Conservation (phyloP, 2,797 vertebrate species). For the Neopelma chrysocephalum region DNA sequence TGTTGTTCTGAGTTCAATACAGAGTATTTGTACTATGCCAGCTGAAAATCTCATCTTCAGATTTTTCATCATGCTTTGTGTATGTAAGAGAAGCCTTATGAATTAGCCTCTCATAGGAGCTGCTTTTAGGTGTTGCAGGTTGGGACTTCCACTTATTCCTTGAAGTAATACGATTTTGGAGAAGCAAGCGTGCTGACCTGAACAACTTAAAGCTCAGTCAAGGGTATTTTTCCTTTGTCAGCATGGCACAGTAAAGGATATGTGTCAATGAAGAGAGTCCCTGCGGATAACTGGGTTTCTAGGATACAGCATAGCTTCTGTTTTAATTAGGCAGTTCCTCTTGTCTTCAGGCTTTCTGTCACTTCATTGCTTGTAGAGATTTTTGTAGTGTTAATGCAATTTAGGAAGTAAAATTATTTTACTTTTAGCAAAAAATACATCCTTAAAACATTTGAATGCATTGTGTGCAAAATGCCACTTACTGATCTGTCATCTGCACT, state of each 20-base stretch:
- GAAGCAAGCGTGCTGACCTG: background rate
- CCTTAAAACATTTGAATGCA: background rate
- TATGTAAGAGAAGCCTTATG: background rate
- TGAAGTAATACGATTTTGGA: background rate
- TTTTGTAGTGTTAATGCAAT: background rate
- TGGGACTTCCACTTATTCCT: background rate
- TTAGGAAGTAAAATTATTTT: background rate
- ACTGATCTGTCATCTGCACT: background rate
- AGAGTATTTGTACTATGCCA: background rate
- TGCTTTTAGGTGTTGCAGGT: background rate
- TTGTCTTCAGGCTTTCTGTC: background rate
- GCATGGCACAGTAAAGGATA: background rate
- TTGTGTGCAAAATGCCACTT: background rate
- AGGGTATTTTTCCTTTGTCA: conserved; percentile 10
- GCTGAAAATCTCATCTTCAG: background rate
- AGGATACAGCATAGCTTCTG: conserved; percentile 1
- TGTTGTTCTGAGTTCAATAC: background rate
- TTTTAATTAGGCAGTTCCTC: conserved; percentile 49
- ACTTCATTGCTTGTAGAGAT: background rate
- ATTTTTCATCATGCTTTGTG: background rate
- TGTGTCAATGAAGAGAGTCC: conserved; percentile 24
- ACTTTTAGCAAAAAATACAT: background rate
- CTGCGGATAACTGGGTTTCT: conserved; percentile 55
- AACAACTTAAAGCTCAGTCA: conserved; percentile 15
- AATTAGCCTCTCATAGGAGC: background rate